These are phyloP conservation scores for Atrina japonica DNA, from an alignment of 2,888 invertebrate species.

Conservation along the genomic window DNA sequence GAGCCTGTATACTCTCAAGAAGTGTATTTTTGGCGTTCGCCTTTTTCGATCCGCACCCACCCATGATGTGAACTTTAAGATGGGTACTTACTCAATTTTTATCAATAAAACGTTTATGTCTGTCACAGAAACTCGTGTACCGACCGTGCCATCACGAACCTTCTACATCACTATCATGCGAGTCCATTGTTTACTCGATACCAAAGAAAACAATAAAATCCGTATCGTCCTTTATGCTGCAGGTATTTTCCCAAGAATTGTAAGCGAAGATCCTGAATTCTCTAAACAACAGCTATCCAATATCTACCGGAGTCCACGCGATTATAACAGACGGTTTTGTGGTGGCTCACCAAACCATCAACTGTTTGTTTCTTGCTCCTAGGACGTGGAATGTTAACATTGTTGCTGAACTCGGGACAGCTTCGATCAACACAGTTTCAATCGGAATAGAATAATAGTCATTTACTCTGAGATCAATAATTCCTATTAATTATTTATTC, in stretches of 20 bases:
- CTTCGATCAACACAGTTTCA: too few relatives aligned
- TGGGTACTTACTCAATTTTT: too few relatives aligned
- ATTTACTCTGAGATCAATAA: conserved; percentile 11
- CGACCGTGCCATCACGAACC: too few relatives aligned
- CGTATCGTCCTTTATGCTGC: too few relatives aligned
- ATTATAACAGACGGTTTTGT: neutral
- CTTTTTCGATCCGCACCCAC: conserved; percentile 69
- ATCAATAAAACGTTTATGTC: too few relatives aligned
- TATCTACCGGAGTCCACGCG: neutral
- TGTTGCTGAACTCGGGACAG: neutral
- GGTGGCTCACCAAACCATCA: neutral
- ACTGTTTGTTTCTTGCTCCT: conserved; percentile 6
- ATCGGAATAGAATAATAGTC: conserved; percentile 12
- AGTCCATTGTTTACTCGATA: too few relatives aligned
- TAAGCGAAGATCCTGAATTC: too few relatives aligned
- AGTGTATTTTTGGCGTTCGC: conserved; percentile 60
- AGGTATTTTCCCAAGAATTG: too few relatives aligned
- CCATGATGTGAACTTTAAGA: conserved; percentile 53
- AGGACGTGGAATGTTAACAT: conserved; percentile 1
- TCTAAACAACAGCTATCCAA: too few relatives aligned
- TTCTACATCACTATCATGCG: too few relatives aligned
- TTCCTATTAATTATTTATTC: conserved; percentile 26
- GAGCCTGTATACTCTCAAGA: conserved; percentile 78
- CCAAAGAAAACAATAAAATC: too few relatives aligned
- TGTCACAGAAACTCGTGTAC: too few relatives aligned